Conservation (phyloP, 2,797 vertebrate species). For the Hirundo rustica region DNA sequence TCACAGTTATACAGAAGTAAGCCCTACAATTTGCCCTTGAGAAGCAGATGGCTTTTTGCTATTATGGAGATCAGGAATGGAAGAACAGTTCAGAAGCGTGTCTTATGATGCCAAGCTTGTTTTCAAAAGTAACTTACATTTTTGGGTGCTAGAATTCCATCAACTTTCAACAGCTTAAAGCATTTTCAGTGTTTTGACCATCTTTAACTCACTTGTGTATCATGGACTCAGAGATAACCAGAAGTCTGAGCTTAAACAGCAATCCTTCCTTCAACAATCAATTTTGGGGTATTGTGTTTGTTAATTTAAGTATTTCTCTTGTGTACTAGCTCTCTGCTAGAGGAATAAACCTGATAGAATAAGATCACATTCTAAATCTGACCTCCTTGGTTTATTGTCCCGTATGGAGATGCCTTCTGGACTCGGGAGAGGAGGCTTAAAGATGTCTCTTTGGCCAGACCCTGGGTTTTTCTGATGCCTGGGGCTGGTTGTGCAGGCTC, state of each 20-base stretch:
- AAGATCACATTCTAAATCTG: background rate
- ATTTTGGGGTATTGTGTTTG: background rate
- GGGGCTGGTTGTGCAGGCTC: background rate
- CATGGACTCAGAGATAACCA: background rate
- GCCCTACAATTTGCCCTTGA: constrained; percentile 53
- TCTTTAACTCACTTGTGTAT: background rate
- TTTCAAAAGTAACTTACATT: background rate
- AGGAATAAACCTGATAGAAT: background rate
- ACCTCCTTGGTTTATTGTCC: background rate
- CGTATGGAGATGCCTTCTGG: background rate
- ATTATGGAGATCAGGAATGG: constrained; percentile 13
- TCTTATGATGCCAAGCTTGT: background rate
- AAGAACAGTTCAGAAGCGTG: background rate
- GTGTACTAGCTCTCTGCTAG: background rate
- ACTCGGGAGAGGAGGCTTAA: background rate
- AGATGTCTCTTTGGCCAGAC: background rate
- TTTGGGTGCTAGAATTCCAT: background rate
- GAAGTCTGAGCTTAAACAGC: background rate
- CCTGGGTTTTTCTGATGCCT: background rate
- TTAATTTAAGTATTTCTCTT: background rate
- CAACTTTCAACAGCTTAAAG: background rate
- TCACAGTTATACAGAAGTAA: constrained; percentile 36
- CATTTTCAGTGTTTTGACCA: background rate
- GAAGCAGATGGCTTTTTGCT: constrained; percentile 49
- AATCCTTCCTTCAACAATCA: background rate